Evolutionary conservation across 2,113 vertebrate species (phyloP).

Genomic region (Xenopus tropicalis): DNA sequence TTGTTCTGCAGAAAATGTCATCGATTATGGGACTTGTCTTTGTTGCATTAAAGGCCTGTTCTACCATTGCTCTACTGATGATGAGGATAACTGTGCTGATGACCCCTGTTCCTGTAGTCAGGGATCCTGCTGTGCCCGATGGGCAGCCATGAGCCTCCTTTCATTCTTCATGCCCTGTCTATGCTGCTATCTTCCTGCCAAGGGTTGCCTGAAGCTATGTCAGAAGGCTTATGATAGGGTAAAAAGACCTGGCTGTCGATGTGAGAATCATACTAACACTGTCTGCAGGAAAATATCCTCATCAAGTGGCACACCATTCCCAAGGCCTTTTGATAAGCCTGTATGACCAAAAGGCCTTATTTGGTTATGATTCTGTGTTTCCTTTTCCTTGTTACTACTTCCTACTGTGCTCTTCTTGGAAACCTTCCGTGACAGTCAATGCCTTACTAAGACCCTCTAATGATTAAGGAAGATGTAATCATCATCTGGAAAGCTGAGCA

Average conservation of each 20-base stretch:
- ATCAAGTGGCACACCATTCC: constrained; percentile 70
- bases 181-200: constrained; percentile 95
- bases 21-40: constrained; percentile 91
- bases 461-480: constrained; percentile 28
- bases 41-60: constrained; percentile 94
- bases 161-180: constrained; percentile 92
- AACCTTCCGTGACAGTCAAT: constrained; percentile 28
- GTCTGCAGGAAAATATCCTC: constrained; percentile 94
- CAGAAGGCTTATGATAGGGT: constrained; percentile 82
- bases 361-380: constrained; percentile 39
- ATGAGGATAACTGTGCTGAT: constrained; percentile 95
- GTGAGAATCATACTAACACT: constrained; percentile 89
- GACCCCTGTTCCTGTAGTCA: constrained; percentile 88
- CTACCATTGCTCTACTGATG: constrained; percentile 97
- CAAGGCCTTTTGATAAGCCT: constrained; percentile 88
- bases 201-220: constrained; percentile 90
- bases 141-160: constrained; percentile 86
- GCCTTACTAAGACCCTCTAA: constrained; percentile 31
- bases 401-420: constrained; percentile 24
- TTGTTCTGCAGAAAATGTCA: constrained; percentile 83
- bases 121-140: constrained; percentile 81
- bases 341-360: constrained; percentile 77
- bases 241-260: constrained; percentile 90
- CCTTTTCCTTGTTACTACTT: constrained; percentile 26
- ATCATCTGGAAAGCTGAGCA: background rate